phyloP scores from a whole-genome alignment of 2,113 vertebrate species.

The Silurus asotus region DNA sequence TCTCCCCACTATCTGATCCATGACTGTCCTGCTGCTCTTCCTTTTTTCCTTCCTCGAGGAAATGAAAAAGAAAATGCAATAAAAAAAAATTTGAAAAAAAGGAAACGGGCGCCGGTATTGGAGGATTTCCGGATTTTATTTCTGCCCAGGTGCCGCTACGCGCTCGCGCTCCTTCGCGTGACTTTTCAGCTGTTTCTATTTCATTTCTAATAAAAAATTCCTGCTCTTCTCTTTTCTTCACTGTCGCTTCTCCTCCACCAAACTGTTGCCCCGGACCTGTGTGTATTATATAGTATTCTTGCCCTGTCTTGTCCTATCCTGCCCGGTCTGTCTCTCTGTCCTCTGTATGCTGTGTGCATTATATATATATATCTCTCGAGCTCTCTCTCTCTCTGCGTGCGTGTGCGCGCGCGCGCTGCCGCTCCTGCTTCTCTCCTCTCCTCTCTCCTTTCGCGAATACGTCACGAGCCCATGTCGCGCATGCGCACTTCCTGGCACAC shows the following conservation, averaged over 20 bases:
- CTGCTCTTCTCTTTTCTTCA: neutral
- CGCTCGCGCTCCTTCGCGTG: neutral
- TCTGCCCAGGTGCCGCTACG: constrained; percentile 16
- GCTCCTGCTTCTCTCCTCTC: constrained; percentile 62
- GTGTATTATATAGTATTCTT: neutral
- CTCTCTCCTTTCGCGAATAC: constrained; percentile 62
- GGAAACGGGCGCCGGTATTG: no score
- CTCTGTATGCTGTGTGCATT: constrained; percentile 12
- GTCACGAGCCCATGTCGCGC: constrained; percentile 66
- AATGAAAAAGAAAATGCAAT: constrained; percentile 43
- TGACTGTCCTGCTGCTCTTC: constrained; percentile 55
- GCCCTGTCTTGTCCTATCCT: constrained; percentile 11
- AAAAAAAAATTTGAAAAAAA: no score
- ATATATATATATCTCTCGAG: no score
- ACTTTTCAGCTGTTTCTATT: neutral
- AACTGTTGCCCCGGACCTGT: constrained; percentile 32
- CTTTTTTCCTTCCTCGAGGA: constrained; percentile 30
- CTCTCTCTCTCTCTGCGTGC: constrained; percentile 15
- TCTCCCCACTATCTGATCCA: constrained; percentile 62
- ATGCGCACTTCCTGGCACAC: constrained; percentile 63
- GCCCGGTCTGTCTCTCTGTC: constrained; percentile 54
- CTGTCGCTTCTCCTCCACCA: neutral
- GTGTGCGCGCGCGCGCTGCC: neutral
- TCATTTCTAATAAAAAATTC: neutral
- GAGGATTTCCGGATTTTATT: neutral